Conservation (phyloP, 2,113 vertebrate genomes). For the Phocoena phocoena region DNA sequence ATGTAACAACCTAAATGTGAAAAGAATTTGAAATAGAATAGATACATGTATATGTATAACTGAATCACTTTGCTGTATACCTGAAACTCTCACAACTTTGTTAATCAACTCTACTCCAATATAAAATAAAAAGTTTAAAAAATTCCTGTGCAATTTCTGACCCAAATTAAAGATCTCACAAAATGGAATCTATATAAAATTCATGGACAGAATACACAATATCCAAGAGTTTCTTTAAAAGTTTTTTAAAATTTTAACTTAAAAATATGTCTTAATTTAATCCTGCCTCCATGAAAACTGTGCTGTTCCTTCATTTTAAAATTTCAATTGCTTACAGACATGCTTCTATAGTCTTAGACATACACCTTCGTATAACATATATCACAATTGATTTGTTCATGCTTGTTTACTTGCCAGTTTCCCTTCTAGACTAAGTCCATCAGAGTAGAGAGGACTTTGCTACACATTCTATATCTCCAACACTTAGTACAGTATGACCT, state of each 20-base stretch:
- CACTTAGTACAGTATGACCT: background rate
- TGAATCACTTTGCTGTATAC: too few relatives aligned
- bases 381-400: background rate
- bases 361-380: background rate
- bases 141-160: background rate
- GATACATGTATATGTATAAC: too few relatives aligned
- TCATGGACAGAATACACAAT: background rate
- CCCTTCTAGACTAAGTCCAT: background rate
- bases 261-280: background rate
- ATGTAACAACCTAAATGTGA: too few relatives aligned
- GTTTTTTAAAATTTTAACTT: background rate
- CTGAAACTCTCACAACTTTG: too few relatives aligned
- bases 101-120: too few relatives aligned
- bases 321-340: background rate
- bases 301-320: background rate
- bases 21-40: too few relatives aligned
- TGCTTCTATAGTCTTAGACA: background rate
- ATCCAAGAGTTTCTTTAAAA: background rate
- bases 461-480: background rate
- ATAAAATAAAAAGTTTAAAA: too few relatives aligned
- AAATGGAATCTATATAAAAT: background rate
- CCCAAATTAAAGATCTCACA: background rate
- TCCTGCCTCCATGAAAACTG: background rate
- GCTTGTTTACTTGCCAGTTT: background rate
- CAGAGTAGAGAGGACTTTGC: background rate